phyloP scores from a whole-genome alignment of 2,797 vertebrate genomes.

The Darevskia mixta region DNA sequence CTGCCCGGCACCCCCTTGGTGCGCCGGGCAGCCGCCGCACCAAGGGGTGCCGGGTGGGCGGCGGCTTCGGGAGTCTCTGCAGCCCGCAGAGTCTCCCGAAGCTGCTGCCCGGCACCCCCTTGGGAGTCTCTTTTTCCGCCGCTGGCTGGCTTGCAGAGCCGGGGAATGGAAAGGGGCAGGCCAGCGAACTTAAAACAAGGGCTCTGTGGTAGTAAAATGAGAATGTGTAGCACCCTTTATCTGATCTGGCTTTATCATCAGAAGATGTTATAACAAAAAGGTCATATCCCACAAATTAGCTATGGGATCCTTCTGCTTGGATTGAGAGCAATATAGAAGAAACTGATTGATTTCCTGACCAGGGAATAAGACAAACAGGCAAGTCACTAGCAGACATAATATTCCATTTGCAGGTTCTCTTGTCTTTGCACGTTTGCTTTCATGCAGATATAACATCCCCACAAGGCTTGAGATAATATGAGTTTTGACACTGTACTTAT shows the following conservation, averaged over 20 bases:
- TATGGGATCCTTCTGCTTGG: not conserved
- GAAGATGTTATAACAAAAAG: not conserved
- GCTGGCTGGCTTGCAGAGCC: too few species aligned
- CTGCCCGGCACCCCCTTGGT: too few species aligned
- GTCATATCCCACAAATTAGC: not conserved
- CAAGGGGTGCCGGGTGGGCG: too few species aligned
- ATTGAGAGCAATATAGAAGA: too few species aligned
- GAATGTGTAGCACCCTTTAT: not conserved
- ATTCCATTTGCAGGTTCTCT: not conserved
- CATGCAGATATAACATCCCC: not conserved
- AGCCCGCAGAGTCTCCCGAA: too few species aligned
- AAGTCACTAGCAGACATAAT: not conserved
- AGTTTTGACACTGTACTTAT: not conserved
- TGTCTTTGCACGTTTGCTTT: not conserved
- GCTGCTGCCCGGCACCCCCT: too few species aligned
- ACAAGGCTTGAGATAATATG: not conserved
- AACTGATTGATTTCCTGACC: not conserved
- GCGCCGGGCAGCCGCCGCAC: too few species aligned
- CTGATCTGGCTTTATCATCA: not conserved
- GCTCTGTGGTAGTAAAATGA: slow-evolving; percentile 6
- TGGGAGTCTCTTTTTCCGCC: too few species aligned
- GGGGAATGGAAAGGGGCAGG: too few species aligned
- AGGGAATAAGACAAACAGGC: not conserved
- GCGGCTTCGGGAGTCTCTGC: too few species aligned
- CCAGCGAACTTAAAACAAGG: slow-evolving; percentile 50